A percentile compares a stretch with the other conserved stretches of the same genome.
phyloP scores from a whole-genome alignment of 2,113 vertebrate species.

The rabbit (Oryctolagus cuniculus) region DNA sequence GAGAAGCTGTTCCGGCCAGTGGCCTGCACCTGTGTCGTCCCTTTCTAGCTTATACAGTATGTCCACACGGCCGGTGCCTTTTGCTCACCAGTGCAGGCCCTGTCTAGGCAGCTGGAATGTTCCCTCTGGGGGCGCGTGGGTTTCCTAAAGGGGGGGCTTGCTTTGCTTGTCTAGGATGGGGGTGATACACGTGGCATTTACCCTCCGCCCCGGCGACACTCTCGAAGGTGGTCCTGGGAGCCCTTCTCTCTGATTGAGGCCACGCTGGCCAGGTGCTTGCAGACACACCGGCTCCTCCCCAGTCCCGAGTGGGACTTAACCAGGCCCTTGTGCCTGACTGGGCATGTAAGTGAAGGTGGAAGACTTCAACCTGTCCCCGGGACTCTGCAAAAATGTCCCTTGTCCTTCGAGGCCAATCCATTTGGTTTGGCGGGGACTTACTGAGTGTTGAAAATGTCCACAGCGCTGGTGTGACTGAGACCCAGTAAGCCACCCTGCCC shows the following conservation, averaged over 20 bases:
- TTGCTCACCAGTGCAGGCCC: neutral
- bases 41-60: neutral
- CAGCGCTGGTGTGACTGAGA: neutral
- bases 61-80: neutral
- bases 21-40: neutral
- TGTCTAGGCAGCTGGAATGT: neutral
- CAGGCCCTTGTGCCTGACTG: neutral
- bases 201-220: neutral
- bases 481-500: accelerated
- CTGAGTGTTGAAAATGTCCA: neutral
- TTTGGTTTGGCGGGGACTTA: neutral
- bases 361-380: neutral
- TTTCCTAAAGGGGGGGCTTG: neutral
- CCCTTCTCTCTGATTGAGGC: neutral
- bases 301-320: no score
- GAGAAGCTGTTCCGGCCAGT: constrained; percentile 22
- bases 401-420: neutral
- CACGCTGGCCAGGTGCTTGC: no score
- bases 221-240: neutral
- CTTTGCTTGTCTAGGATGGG: neutral
- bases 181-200: neutral
- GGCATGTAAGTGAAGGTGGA: neutral
- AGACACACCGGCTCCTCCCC: neutral
- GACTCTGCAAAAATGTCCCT: neutral
- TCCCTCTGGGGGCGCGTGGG: neutral